Evolutionary conservation across 2,888 invertebrate species (phyloP).

Genomic region (Leptinotarsa rubiginosa): DNA sequence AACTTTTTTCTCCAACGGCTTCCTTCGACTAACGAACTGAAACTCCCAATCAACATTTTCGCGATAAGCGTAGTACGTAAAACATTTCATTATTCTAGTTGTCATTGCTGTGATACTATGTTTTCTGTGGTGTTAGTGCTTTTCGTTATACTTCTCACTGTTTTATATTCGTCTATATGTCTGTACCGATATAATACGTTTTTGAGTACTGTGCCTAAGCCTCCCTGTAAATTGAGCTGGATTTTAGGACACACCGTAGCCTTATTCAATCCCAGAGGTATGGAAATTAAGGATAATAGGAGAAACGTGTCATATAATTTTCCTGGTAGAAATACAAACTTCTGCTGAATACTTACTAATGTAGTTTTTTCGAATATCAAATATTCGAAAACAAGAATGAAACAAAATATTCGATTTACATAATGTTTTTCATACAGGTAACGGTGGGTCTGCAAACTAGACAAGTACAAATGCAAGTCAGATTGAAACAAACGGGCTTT

Average conservation of each 20-base stretch:
- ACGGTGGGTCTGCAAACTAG: too few species aligned
- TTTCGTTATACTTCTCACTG: background rate
- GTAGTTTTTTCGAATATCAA: too few species aligned
- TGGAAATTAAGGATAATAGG: background rate
- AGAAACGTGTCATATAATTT: background rate
- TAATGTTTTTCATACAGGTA: too few species aligned
- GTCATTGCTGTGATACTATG: background rate
- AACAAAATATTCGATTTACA: too few species aligned
- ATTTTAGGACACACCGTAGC: background rate
- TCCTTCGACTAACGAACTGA: too few species aligned
- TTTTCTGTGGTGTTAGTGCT: background rate
- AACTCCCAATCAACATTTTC: background rate
- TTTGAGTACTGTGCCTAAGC: background rate
- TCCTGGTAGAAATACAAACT: too few species aligned
- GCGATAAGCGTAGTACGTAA: background rate
- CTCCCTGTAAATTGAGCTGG: constrained; percentile 3
- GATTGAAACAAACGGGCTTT: too few species aligned
- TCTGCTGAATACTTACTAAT: too few species aligned
- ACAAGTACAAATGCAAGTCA: too few species aligned
- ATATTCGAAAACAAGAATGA: too few species aligned
- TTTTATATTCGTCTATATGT: background rate
- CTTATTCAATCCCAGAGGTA: background rate
- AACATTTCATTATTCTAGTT: background rate
- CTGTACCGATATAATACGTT: background rate
- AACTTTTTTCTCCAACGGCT: too few species aligned